A percentile compares a stretch with the other conserved stretches of the same genome.
Evolutionary conservation across 2,113 vertebrate species (phyloP).

Genomic region (Stigmatopora argus): DNA sequence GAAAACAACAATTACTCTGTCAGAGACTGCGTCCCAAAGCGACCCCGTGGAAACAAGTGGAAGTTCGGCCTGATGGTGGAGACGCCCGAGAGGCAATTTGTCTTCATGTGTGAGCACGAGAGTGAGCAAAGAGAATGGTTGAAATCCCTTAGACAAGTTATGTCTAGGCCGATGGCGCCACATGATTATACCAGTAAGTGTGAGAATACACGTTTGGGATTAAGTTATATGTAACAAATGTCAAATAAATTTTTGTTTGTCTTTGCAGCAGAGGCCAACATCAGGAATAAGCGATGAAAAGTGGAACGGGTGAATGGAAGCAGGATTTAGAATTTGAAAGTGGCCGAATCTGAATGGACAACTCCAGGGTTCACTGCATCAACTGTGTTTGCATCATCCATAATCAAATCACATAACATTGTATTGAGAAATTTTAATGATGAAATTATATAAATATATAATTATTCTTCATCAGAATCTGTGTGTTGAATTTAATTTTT

Average conservation of each 20-base stretch:
- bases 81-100: slow-evolving; percentile 77
- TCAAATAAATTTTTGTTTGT: slow-evolving; percentile 12
- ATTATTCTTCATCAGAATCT: not conserved
- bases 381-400: too few relatives aligned
- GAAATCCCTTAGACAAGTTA: slow-evolving; percentile 71
- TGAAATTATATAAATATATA: not conserved
- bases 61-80: slow-evolving; percentile 73
- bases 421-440: not conserved
- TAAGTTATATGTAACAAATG: not conserved
- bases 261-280: slow-evolving; percentile 65
- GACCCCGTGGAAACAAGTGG: slow-evolving; percentile 75
- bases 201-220: not conserved
- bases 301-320: not conserved
- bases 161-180: slow-evolving; percentile 70
- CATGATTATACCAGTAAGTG: slow-evolving; percentile 71
- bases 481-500: not conserved
- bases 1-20: slow-evolving; percentile 76
- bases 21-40: slow-evolving; percentile 65
- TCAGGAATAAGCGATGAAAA: slow-evolving; percentile 53
- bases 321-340: not conserved
- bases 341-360: not conserved
- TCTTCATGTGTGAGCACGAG: slow-evolving; percentile 83
- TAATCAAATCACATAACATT: not conserved
- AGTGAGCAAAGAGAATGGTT: slow-evolving; percentile 84
- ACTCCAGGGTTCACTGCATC: not conserved